phyloP scores from a whole-genome alignment of 1,140 invertebrate genomes.

The Drosophila novamexicana region DNA sequence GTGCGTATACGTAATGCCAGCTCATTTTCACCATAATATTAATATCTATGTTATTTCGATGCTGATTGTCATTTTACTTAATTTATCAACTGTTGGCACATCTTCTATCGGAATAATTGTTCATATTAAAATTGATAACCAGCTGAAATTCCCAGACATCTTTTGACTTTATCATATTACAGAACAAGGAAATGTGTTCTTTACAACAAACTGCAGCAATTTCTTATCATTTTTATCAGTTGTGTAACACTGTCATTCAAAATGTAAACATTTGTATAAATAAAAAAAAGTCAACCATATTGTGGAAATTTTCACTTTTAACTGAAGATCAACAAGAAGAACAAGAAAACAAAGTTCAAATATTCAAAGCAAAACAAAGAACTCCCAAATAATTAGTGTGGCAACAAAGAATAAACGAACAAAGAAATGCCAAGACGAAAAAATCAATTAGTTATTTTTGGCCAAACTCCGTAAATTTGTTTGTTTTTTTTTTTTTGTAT shows the following conservation, averaged over 20 bases:
- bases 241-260: conserved; percentile 16
- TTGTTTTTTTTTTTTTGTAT: conserved; percentile 4
- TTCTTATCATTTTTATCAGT: conserved; percentile 49
- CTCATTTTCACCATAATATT: not conserved
- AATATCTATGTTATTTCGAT: not conserved
- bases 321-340: not conserved
- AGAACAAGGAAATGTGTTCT: conserved; percentile 36
- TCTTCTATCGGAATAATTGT: conserved; percentile 22
- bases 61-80: not conserved
- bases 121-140: conserved; percentile 27
- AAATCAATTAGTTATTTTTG: conserved; percentile 8
- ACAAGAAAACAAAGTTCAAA: not conserved
- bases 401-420: not conserved
- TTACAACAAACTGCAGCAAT: conserved; percentile 30
- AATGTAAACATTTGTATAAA: conserved; percentile 16
- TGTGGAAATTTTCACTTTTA: conserved; percentile 6
- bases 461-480: conserved; percentile 6
- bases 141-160: conserved; percentile 13
- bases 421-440: conserved; percentile 3
- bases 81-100: conserved; percentile 22
- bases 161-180: conserved; percentile 33
- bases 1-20: conserved; percentile 21
- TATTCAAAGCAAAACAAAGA: conserved; percentile 21
- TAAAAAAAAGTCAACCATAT: not conserved
- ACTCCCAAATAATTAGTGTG: not conserved